Conservation (phyloP, 2,113 vertebrate genomes). For the Hydrolagus affinis region DNA sequence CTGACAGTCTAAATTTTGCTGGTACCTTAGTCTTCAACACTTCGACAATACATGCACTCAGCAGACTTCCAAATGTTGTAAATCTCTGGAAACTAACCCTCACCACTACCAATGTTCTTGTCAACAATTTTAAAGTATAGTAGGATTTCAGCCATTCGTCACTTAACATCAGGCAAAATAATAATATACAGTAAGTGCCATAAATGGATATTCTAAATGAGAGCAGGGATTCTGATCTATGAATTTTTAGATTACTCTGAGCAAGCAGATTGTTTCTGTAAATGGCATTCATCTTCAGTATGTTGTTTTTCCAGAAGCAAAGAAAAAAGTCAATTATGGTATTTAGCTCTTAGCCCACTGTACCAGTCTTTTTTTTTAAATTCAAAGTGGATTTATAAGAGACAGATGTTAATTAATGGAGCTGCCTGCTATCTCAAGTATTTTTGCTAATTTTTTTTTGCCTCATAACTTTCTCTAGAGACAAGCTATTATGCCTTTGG, state of each 20-base stretch:
- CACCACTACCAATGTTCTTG: background rate
- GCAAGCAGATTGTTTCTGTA: background rate
- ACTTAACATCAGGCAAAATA: background rate
- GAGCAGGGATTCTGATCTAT: background rate
- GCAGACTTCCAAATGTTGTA: background rate
- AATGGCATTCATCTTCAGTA: background rate
- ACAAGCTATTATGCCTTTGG: background rate
- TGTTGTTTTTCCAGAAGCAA: constrained; percentile 2
- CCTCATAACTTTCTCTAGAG: constrained; percentile 6
- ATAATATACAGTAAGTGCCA: background rate
- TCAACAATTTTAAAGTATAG: background rate
- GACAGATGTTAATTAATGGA: constrained; percentile 27
- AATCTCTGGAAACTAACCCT: background rate
- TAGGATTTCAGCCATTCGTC: constrained; percentile 7
- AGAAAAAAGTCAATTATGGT: constrained; percentile 24
- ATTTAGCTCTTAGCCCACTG: constrained; percentile 1
- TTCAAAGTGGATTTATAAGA: constrained; percentile 9
- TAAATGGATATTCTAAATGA: background rate
- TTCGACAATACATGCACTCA: background rate
- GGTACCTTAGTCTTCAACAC: background rate
- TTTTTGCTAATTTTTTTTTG: constrained; percentile 6
- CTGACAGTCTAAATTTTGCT: background rate
- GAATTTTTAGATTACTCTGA: background rate
- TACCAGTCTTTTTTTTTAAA: background rate
- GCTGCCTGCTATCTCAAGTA: background rate